A percentile compares a stretch with the other conserved stretches of the same genome.
phyloP scores from a whole-genome alignment of 2,888 invertebrate species.

The Molorchus minor region DNA sequence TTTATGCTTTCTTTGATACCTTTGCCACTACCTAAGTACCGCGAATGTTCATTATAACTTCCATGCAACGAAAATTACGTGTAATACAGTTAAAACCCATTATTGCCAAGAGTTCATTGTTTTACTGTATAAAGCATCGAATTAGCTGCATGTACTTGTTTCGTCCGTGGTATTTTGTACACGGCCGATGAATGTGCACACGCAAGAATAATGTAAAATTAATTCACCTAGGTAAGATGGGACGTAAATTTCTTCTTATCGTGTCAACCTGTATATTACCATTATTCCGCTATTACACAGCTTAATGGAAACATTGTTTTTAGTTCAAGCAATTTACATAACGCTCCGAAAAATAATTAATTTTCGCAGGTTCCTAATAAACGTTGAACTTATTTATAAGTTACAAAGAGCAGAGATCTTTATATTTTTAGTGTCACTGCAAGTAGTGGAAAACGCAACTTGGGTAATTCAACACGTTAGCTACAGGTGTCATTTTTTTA shows the following conservation, averaged over 20 bases:
- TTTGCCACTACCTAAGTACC: too few relatives aligned
- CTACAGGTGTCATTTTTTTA: too few relatives aligned
- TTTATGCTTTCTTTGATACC: too few relatives aligned
- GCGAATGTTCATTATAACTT: neutral
- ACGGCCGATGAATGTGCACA: conserved; percentile 11
- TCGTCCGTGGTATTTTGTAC: neutral
- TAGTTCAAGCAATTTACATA: conserved; percentile 21
- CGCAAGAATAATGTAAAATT: conserved; percentile 12
- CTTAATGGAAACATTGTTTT: conserved; percentile 30
- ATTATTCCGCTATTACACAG: conserved; percentile 27
- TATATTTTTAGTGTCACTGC: too few relatives aligned
- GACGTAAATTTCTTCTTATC: conserved; percentile 35
- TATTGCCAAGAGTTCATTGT: conserved; percentile 4
- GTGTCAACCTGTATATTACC: conserved; percentile 34
- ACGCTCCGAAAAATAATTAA: neutral
- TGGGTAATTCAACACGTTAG: too few relatives aligned
- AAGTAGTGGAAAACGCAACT: too few relatives aligned
- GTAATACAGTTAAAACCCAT: neutral
- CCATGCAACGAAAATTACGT: neutral
- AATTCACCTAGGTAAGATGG: conserved; percentile 5
- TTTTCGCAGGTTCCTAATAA: too few relatives aligned
- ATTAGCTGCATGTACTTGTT: conserved; percentile 4
- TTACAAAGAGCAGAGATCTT: too few relatives aligned
- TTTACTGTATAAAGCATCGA: conserved; percentile 1
- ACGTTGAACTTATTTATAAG: too few relatives aligned